Conservation (phyloP, 2,888 invertebrate species). For the Actias luna region DNA sequence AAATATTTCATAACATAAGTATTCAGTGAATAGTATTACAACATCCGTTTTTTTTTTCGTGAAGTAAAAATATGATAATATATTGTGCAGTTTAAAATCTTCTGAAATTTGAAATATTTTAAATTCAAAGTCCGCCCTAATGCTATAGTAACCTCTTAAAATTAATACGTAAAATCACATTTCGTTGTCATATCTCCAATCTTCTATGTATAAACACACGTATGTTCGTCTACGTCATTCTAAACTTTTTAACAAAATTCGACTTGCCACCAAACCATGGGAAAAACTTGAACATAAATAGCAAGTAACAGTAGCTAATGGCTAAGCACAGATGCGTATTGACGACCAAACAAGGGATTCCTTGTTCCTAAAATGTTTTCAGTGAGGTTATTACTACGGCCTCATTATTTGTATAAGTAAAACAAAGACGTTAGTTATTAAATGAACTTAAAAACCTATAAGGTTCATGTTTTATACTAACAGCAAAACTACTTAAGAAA, state of each 20-base stretch:
- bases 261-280: constrained; percentile 35
- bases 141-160: not conserved
- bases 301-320: constrained; percentile 39
- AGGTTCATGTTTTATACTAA: too few species aligned
- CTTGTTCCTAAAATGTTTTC: not conserved
- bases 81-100: too few species aligned
- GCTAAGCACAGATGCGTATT: constrained; percentile 18
- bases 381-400: not conserved
- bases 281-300: constrained; percentile 38
- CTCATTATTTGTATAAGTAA: not conserved
- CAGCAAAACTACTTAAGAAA: too few species aligned
- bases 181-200: constrained; percentile 13
- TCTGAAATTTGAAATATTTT: too few species aligned
- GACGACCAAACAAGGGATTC: not conserved
- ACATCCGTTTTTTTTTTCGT: not conserved
- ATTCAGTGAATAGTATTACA: not conserved
- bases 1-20: not conserved
- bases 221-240: not conserved
- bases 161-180: not conserved
- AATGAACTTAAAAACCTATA: not conserved
- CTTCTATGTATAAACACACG: constrained; percentile 10
- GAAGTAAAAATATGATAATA: too few species aligned
- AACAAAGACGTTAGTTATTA: too few species aligned
- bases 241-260: constrained; percentile 26
- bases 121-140: too few species aligned